Base-by-base conservation (phyloP, 2,113 vertebrate genomes). In the Pluvianellus socialis region DNA sequence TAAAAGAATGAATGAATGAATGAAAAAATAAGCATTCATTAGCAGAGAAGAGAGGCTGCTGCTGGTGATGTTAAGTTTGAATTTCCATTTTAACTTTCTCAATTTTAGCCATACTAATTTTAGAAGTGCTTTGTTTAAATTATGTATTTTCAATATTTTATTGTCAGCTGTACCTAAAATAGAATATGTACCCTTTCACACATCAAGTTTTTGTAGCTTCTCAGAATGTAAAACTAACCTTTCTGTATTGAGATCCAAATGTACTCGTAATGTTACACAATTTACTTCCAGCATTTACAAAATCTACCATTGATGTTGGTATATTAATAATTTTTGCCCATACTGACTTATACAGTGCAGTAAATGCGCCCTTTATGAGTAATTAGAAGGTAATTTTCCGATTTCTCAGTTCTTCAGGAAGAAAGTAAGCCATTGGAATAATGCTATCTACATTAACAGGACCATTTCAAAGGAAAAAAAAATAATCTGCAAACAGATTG, bases 291-390 rank as follows among this genome's bases (percentile, higher is more conserved):
- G 49, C 1, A 55, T 62, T 74, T 79, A 62, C 22, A 63, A 75
- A 79, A 79, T n/a, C 6, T 93, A 22, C 18, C 18, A 22, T 9
- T 79, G 6, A 28, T 85, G 38, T n/a, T 83, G 15, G 9, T 63
- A 28, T 44, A 28, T n/a, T 67, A 65, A 45, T 28, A 62, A 40
- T 67, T 90, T 83, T 66, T 86, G 52, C 47, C 9, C 8, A 14
- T 52, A n/a, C 8, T 27, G 49, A 65, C 44, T 77, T 74, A 50
- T 2, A 49, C 0, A 0, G 9, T 83, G 7, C 14, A 18, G 22
- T 59, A 84, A 65, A 66, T 81, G 28, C 87, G 28, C 52, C 73
- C 28, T 30, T 74, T 84, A 67, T 49, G 50, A 93, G 56, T 56
- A 67, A 82, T 59, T 61, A 92, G 94, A 86, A 53, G 7, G 21